Percentiles rank a stretch among this genome's conserved stretches.
Conservation (phyloP, 2,113 vertebrate species). For the Sebastes fasciatus region DNA sequence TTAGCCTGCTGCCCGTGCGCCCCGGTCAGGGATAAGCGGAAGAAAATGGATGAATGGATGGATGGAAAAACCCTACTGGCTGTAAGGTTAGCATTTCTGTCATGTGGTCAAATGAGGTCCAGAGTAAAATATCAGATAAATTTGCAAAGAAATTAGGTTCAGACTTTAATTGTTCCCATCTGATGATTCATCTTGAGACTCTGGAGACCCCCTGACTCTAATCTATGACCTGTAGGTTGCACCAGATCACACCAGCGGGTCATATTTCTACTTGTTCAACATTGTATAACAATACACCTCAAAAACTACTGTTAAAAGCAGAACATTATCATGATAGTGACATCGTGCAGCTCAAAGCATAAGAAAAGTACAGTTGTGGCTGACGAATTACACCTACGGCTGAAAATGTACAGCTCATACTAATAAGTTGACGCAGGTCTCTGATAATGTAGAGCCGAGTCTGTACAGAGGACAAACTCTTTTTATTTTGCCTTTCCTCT, state of each 20-base stretch:
- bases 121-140: neutral
- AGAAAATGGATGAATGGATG: too few relatives aligned
- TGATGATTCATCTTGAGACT: neutral
- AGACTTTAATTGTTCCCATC: neutral
- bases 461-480: neutral
- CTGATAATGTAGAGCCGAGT: neutral
- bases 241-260: neutral
- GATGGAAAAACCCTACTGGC: too few relatives aligned
- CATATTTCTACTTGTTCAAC: neutral
- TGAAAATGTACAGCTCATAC: neutral
- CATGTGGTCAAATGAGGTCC: neutral
- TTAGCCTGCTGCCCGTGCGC: too few relatives aligned
- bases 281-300: neutral
- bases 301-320: neutral
- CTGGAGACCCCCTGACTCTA: neutral
- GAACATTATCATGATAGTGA: neutral
- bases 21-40: too few relatives aligned
- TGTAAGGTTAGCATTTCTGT: neutral
- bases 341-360: neutral
- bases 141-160: neutral
- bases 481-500: conserved; percentile 3
- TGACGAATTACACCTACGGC: neutral
- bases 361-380: neutral
- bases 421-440: neutral
- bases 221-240: neutral